phyloP scores from a whole-genome alignment of 2,797 vertebrate genomes.

The Pelobates cultripes region DNA sequence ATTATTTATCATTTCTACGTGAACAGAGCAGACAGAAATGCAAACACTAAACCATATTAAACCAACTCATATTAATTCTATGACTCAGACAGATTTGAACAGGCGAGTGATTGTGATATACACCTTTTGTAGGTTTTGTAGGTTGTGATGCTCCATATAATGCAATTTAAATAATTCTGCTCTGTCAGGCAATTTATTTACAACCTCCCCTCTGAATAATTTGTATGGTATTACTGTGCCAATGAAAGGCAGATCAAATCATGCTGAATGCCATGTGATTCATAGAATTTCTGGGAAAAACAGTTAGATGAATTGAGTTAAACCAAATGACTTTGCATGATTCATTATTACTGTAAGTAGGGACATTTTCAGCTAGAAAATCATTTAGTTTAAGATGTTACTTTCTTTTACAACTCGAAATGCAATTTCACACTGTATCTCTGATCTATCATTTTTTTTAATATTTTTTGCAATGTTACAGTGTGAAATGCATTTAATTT shows the following conservation, averaged over 20 bases:
- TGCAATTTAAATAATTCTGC: neutral
- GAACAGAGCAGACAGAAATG: neutral
- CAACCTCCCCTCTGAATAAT: neutral
- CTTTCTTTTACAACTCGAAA: neutral
- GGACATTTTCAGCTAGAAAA: conserved; percentile 19
- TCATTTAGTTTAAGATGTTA: neutral
- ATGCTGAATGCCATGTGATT: neutral
- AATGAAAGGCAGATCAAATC: conserved; percentile 14
- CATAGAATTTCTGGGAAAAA: conserved; percentile 11
- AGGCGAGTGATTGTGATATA: neutral
- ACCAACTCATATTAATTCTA: neutral
- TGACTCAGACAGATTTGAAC: neutral
- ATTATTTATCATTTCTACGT: neutral
- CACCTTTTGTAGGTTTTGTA: neutral
- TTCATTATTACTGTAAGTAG: conserved; percentile 21
- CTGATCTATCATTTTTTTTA: neutral
- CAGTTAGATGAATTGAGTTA: conserved; percentile 22
- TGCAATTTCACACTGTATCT: neutral
- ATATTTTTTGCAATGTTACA: neutral
- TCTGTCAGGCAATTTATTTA: neutral
- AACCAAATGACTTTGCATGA: conserved; percentile 15
- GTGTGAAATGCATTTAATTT: neutral
- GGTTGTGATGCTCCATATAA: neutral
- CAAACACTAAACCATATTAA: neutral
- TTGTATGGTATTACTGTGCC: neutral